A percentile compares a stretch with the other conserved stretches of the same genome.
These are phyloP conservation scores for Corvus moneduloides DNA, from an alignment of 2,113 vertebrate genomes.

Conservation along the genomic window DNA sequence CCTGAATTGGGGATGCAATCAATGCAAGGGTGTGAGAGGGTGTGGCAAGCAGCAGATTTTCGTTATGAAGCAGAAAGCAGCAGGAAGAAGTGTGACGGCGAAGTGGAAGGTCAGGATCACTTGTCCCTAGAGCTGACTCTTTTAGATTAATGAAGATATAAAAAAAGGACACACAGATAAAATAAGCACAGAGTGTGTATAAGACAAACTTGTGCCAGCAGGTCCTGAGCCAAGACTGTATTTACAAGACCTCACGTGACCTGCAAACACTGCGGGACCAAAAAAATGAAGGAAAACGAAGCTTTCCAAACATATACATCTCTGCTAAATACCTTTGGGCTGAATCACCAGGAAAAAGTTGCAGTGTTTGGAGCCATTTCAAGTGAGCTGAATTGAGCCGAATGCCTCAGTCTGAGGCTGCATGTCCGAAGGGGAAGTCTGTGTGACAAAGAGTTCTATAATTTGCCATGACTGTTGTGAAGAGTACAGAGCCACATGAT, in stretches of 20 bases:
- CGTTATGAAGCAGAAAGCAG: background rate
- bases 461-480: background rate
- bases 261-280: background rate
- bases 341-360: background rate
- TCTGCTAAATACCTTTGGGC: background rate
- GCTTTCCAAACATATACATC: background rate
- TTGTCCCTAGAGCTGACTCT: background rate
- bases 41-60: background rate
- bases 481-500: fast-evolving
- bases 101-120: background rate
- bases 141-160: background rate
- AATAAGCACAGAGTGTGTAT: background rate
- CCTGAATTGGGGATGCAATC: background rate
- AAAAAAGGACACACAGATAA: background rate
- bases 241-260: background rate
- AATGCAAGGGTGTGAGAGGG: fast-evolving
- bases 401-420: background rate
- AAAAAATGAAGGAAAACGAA: background rate
- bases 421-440: background rate
- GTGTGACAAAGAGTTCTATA: background rate
- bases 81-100: background rate
- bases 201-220: background rate
- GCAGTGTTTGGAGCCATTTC: background rate
- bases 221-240: background rate
- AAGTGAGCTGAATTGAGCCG: background rate